These are phyloP conservation scores for Priocnemis perturbator DNA, from an alignment of 2,888 invertebrate species.

Conservation along the genomic window DNA sequence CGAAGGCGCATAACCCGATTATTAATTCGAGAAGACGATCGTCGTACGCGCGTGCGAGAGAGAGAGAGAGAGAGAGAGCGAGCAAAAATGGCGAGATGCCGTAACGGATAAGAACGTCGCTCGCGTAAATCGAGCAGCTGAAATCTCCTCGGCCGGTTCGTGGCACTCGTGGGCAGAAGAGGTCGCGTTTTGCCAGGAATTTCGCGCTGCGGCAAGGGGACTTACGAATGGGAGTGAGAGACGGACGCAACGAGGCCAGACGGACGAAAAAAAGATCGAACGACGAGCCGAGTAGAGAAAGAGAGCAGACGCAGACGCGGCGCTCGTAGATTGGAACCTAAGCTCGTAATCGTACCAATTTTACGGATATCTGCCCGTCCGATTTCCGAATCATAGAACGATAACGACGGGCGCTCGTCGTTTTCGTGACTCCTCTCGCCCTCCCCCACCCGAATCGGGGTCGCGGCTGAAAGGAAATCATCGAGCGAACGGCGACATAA, in stretches of 20 bases:
- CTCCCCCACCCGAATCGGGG: slow-evolving; percentile 28
- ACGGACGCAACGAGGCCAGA: too few species aligned
- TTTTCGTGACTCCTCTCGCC: slow-evolving; percentile 17
- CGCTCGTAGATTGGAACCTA: slow-evolving; percentile 53
- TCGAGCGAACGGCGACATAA: not conserved
- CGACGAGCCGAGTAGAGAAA: slow-evolving; percentile 11
- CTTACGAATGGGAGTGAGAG: too few species aligned
- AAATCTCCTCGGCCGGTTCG: slow-evolving; percentile 38
- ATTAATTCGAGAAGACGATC: not conserved
- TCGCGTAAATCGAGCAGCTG: too few species aligned
- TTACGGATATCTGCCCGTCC: slow-evolving; percentile 58
- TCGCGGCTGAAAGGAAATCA: slow-evolving; percentile 8
- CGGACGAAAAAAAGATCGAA: too few species aligned
- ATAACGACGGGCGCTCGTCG: slow-evolving; percentile 45
- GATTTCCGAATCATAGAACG: slow-evolving; percentile 40
- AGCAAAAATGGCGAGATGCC: not conserved
- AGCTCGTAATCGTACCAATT: slow-evolving; percentile 59
- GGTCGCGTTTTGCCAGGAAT: not conserved
- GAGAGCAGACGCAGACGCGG: slow-evolving; percentile 19
- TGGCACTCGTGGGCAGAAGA: slow-evolving; percentile 31
- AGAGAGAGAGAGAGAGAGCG: too few species aligned
- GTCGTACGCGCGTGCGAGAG: too few species aligned
- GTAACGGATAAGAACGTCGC: not conserved
- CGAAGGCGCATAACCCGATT: not conserved
- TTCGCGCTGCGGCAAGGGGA: too few species aligned